phyloP scores from a whole-genome alignment of 2,888 invertebrate genomes.

The Cosmia pyralina region DNA sequence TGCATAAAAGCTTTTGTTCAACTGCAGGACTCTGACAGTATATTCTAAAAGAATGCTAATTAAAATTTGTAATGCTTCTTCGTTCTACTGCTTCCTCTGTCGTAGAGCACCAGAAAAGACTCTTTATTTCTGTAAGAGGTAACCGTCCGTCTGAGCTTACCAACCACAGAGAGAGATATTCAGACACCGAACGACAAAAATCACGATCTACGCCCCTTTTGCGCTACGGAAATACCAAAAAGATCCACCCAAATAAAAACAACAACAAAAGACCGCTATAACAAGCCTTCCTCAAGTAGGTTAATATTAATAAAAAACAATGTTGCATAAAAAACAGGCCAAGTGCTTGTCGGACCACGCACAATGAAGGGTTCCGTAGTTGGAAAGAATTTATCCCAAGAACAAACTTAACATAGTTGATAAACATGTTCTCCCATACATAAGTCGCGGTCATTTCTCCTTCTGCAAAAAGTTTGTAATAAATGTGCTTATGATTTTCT shows the following conservation, averaged over 20 bases:
- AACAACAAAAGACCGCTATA: background rate
- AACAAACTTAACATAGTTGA: no score
- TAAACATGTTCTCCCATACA: no score
- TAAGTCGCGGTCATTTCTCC: no score
- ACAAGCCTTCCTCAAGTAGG: background rate
- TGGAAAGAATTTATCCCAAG: no score
- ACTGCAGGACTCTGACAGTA: background rate
- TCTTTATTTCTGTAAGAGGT: no score
- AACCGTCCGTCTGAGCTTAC: background rate
- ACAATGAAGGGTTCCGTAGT: no score
- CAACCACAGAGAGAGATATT: background rate
- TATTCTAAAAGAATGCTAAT: background rate
- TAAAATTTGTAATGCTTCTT: background rate
- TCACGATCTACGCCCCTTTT: background rate
- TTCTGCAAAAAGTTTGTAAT: no score
- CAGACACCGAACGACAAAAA: background rate
- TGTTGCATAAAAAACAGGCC: background rate
- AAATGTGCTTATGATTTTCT: no score
- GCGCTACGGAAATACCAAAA: background rate
- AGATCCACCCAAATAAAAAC: background rate
- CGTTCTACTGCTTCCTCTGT: background rate
- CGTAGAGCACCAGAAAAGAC: no score
- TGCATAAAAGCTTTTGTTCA: background rate
- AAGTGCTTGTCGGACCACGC: no score
- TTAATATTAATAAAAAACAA: constrained; percentile 18